Conservation (phyloP, 2,797 vertebrate genomes). For the Tokudaia muenninki region DNA sequence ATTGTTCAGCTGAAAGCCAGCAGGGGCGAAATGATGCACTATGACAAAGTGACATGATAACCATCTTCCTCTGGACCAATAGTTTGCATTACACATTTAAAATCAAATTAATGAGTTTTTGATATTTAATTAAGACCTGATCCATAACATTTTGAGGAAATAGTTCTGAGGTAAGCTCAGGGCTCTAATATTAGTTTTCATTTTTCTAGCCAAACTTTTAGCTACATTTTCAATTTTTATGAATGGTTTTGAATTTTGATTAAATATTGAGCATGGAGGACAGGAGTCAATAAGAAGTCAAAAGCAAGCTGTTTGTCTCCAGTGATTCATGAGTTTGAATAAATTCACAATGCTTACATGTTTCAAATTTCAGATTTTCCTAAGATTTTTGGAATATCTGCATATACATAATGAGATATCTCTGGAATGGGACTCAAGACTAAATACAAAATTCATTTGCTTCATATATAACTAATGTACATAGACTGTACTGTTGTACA, state of each 20-base stretch:
- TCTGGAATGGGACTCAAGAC: neutral
- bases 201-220: constrained; percentile 25
- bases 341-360: constrained; percentile 7
- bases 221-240: neutral
- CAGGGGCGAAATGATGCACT: neutral
- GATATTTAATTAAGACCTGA: neutral
- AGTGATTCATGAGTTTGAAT: neutral
- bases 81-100: neutral
- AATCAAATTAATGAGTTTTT: constrained; percentile 14
- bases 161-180: neutral
- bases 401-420: neutral
- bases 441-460: neutral
- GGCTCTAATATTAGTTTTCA: neutral
- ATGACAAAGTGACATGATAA: neutral
- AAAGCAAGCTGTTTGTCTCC: neutral
- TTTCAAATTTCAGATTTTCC: neutral
- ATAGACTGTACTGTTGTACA: neutral
- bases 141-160: neutral
- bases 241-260: neutral
- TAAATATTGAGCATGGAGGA: neutral
- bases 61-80: neutral
- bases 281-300: neutral
- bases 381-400: neutral
- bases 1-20: neutral
- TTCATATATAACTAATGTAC: neutral